Evolutionary conservation across 2,113 vertebrate species (phyloP).

Genomic region (Boulengeromyrus knoepffleri): DNA sequence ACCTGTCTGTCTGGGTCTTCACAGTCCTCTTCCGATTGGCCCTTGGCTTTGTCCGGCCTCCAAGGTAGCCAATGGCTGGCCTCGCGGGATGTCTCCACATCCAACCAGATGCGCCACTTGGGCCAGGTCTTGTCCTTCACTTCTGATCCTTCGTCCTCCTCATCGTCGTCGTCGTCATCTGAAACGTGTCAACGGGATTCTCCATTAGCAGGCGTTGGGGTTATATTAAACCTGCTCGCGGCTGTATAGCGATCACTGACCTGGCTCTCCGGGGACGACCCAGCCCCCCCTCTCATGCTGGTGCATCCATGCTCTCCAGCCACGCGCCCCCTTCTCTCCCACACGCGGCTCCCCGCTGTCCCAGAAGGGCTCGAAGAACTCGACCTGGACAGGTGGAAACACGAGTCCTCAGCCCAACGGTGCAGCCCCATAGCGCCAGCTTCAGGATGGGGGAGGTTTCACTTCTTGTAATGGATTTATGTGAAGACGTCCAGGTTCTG

Average conservation of each 20-base stretch:
- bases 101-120: conserved; percentile 75
- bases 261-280: conserved; percentile 65
- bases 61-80: conserved; percentile 83
- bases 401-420: background rate
- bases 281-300: conserved; percentile 95
- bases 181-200: background rate
- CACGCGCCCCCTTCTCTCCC: conserved; percentile 81
- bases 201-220: background rate
- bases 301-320: conserved; percentile 91
- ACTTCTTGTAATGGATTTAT: background rate
- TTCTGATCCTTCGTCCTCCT: conserved; percentile 73
- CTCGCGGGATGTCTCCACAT: conserved; percentile 76
- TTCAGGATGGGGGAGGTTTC: background rate
- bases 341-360: conserved; percentile 86
- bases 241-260: conserved; percentile 46
- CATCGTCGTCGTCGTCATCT: conserved; percentile 69
- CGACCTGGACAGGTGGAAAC: conserved; percentile 56
- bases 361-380: conserved; percentile 95
- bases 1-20: conserved; percentile 97
- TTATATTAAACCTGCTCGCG: background rate
- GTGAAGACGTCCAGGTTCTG: background rate
- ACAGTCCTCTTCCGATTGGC: conserved; percentile 84
- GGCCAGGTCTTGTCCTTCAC: conserved; percentile 77
- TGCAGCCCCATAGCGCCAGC: background rate
- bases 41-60: conserved; percentile 82